A percentile compares a stretch with the other conserved stretches of the same genome.
These are phyloP conservation scores for Tachina fera DNA, from an alignment of 2,888 invertebrate species.

Conservation along the genomic window DNA sequence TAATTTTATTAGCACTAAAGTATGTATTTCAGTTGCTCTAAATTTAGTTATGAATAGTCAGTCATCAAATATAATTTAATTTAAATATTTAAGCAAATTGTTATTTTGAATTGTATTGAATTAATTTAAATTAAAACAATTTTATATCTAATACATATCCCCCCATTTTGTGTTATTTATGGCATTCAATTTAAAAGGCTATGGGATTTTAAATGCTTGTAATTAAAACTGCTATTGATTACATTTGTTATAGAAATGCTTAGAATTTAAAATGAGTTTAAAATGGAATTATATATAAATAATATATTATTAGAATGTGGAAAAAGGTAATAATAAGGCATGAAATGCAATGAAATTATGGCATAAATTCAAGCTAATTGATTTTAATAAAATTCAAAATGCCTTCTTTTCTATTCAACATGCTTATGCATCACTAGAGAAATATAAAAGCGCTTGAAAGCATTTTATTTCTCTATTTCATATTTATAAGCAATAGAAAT, in stretches of 20 bases:
- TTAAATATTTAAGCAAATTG: slow-evolving; percentile 1
- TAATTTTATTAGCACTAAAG: not conserved
- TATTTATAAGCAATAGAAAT: too few relatives aligned
- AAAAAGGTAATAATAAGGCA: too few relatives aligned
- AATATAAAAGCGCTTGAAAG: too few relatives aligned
- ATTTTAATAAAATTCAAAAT: too few relatives aligned
- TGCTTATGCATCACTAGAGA: too few relatives aligned
- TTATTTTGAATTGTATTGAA: slow-evolving; percentile 5
- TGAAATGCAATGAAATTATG: too few relatives aligned
- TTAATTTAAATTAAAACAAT: slow-evolving; percentile 4
- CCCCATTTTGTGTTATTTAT: slow-evolving; percentile 9
- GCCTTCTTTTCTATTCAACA: too few relatives aligned
- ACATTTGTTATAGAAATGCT: not conserved
- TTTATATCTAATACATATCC: not conserved
- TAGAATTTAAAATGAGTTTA: not conserved
- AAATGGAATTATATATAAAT: not conserved
- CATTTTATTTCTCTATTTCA: too few relatives aligned
- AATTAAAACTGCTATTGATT: not conserved
- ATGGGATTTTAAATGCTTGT: slow-evolving; percentile 11
- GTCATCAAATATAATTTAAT: not conserved
- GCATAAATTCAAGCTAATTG: too few relatives aligned
- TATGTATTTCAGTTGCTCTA: not conserved
- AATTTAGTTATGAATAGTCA: not conserved
- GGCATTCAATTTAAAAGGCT: not conserved
- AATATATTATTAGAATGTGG: too few relatives aligned